Evolutionary conservation across 2,888 invertebrate species (phyloP).

Genomic region (Dione juno): DNA sequence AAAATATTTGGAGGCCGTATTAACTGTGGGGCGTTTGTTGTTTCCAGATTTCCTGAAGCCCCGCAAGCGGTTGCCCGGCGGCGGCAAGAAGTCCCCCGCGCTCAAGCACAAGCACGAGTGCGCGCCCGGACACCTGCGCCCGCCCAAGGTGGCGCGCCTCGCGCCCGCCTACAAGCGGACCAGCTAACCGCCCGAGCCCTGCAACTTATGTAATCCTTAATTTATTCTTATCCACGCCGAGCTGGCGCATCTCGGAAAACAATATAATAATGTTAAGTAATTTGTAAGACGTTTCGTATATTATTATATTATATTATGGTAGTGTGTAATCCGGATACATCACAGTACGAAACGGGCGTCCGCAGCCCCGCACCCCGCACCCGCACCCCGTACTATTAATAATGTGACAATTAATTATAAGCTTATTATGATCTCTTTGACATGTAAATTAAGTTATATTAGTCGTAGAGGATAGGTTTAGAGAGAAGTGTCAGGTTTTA

Average conservation of each 20-base stretch:
- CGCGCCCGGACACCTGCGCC: conserved; percentile 75
- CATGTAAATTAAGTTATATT: conserved; percentile 74
- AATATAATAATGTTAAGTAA: conserved; percentile 80
- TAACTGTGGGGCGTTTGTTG: conserved; percentile 27
- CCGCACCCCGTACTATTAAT: conserved; percentile 54
- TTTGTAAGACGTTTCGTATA: conserved; percentile 74
- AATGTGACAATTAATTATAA: conserved; percentile 78
- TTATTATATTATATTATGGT: conserved; percentile 64
- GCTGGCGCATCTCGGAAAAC: conserved; percentile 53
- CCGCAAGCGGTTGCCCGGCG: conserved; percentile 83
- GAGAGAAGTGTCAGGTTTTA: conserved; percentile 50
- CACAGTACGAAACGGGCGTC: conserved; percentile 47
- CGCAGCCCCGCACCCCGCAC: too few species aligned
- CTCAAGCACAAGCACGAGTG: conserved; percentile 75
- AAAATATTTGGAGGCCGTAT: background rate
- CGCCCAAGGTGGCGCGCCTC: conserved; percentile 77
- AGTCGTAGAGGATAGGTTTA: conserved; percentile 57
- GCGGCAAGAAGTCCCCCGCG: conserved; percentile 78
- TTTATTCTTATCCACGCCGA: conserved; percentile 65
- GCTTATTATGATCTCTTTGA: conserved; percentile 83
- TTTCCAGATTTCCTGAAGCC: conserved; percentile 87
- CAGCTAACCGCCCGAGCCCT: conserved; percentile 63
- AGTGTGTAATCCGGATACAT: conserved; percentile 53
- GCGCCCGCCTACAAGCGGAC: conserved; percentile 74
- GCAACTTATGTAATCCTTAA: conserved; percentile 64